phyloP scores from a whole-genome alignment of 2,888 invertebrate genomes.

The Mystacides longicornis region DNA sequence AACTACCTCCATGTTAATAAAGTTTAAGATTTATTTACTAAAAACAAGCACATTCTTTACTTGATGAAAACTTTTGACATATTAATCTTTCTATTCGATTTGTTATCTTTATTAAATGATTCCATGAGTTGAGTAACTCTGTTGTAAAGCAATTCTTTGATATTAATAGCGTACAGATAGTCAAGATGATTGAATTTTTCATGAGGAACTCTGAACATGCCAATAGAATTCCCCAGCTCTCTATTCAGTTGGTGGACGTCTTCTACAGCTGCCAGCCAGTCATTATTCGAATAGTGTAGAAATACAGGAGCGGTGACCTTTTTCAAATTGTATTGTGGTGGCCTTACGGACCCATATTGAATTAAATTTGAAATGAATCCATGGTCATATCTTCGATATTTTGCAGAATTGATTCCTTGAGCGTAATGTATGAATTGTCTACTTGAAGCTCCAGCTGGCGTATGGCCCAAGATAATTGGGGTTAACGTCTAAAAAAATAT shows the following conservation, averaged over 20 bases:
- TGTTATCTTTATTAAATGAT: slow-evolving; percentile 30
- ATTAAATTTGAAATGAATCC: slow-evolving; percentile 38
- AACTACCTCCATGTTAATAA: no score
- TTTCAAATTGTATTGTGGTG: slow-evolving; percentile 43
- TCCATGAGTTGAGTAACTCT: slow-evolving; percentile 41
- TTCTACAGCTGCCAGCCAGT: slow-evolving; percentile 44
- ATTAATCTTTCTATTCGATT: not conserved
- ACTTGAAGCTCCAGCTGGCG: slow-evolving; percentile 50
- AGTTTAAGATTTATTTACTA: no score
- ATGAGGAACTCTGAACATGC: slow-evolving; percentile 42
- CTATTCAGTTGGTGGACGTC: slow-evolving; percentile 44
- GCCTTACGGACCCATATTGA: slow-evolving; percentile 41
- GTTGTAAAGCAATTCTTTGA: slow-evolving; percentile 46
- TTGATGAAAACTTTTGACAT: not conserved
- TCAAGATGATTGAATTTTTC: slow-evolving; percentile 57
- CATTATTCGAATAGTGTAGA: slow-evolving; percentile 48
- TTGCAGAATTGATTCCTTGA: slow-evolving; percentile 35
- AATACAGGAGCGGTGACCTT: slow-evolving; percentile 41
- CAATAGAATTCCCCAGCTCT: slow-evolving; percentile 45
- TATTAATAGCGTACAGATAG: slow-evolving; percentile 55
- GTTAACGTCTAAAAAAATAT: slow-evolving; percentile 39
- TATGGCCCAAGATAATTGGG: slow-evolving; percentile 51
- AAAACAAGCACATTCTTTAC: no score
- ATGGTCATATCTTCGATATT: slow-evolving; percentile 45
- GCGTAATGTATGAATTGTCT: slow-evolving; percentile 47